Conservation (phyloP, 1,140 invertebrate genomes). For the Mercenaria mercenaria region DNA sequence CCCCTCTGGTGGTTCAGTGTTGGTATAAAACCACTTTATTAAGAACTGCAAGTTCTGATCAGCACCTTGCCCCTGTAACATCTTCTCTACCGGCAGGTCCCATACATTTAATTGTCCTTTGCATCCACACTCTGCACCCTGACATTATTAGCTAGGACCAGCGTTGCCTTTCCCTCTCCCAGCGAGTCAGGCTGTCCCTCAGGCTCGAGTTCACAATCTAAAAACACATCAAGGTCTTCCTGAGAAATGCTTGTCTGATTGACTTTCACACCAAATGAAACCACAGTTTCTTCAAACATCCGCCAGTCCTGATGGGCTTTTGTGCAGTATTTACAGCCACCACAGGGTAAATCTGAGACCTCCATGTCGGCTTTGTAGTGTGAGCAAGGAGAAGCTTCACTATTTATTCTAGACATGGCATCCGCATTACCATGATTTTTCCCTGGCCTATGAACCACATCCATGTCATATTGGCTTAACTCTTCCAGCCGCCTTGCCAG, state of each 20-base stretch:
- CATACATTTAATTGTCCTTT: too few species aligned
- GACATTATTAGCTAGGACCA: neutral
- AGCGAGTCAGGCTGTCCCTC: neutral
- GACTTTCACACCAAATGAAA: neutral
- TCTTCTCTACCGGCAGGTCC: neutral
- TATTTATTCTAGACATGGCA: slow-evolving; percentile 2
- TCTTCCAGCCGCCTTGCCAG: slow-evolving; percentile 45
- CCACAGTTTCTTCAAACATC: neutral
- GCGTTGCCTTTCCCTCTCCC: neutral
- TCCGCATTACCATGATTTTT: slow-evolving; percentile 13
- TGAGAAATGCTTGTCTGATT: neutral
- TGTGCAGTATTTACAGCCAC: slow-evolving; percentile 26
- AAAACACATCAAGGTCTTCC: neutral
- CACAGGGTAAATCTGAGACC: neutral
- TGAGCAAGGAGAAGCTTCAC: neutral
- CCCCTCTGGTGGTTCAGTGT: neutral
- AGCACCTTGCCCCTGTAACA: neutral
- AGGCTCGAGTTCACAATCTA: neutral
- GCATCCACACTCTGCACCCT: neutral
- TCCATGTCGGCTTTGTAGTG: neutral
- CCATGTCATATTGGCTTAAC: slow-evolving; percentile 55
- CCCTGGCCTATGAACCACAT: slow-evolving; percentile 7
- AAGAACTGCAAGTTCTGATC: neutral
- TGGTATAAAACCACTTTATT: neutral
- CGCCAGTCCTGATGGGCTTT: slow-evolving; percentile 15